Evolutionary conservation across 2,797 vertebrate species (phyloP).

Genomic region (Pantherophis alleghaniensis): DNA sequence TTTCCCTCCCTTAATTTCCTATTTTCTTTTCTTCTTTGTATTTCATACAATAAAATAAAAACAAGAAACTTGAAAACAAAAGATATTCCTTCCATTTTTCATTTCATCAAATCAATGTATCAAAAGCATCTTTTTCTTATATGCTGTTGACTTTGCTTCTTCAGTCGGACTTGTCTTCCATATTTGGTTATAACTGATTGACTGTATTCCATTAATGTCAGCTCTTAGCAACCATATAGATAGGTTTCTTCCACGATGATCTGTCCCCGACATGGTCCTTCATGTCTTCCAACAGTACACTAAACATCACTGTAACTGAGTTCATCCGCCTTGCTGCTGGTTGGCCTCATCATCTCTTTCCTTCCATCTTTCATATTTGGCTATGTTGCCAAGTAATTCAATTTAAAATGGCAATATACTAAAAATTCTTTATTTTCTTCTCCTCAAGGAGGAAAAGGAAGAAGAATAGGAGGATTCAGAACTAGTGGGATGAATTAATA

Average conservation of each 20-base stretch:
- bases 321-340: not conserved
- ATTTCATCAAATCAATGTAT: conserved; percentile 72
- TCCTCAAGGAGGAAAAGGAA: not conserved
- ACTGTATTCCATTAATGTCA: not conserved
- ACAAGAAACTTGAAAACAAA: too few species aligned
- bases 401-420: conserved; percentile 72
- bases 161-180: conserved; percentile 72
- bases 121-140: conserved; percentile 69
- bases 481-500: not conserved
- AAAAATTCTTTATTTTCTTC: not conserved
- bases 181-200: conserved; percentile 64
- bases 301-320: not conserved
- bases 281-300: not conserved
- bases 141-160: conserved; percentile 67
- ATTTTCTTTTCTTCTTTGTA: too few species aligned
- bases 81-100: conserved; percentile 66
- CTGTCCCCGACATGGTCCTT: not conserved
- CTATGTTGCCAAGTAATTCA: conserved; percentile 76
- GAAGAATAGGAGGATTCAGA: not conserved
- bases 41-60: too few species aligned
- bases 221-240: not conserved
- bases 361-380: conserved; percentile 63
- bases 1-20: too few species aligned
- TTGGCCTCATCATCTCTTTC: not conserved
- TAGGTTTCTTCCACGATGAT: not conserved